Evolutionary conservation across 2,113 vertebrate species (phyloP).

Genomic region (zebrafish (Danio rerio)): DNA sequence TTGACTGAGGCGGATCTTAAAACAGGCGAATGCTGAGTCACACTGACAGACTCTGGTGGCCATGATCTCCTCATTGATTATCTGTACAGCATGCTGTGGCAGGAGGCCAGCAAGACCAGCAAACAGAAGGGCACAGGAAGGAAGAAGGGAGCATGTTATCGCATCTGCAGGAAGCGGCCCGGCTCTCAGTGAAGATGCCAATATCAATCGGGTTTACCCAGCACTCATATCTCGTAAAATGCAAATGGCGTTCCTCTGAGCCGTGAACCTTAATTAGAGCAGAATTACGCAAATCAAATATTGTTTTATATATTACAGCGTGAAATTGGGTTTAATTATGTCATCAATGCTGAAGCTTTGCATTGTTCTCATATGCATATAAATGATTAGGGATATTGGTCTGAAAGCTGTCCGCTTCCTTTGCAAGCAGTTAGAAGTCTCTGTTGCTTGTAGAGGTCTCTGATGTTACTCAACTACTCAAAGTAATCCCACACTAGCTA

Average conservation of each 20-base stretch:
- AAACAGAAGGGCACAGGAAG: constrained; percentile 39
- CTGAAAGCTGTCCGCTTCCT: constrained; percentile 35
- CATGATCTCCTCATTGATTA: constrained; percentile 57
- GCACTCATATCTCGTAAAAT: constrained; percentile 34
- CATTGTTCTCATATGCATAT: constrained; percentile 28
- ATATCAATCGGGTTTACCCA: constrained; percentile 44
- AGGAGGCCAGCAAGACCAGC: constrained; percentile 48
- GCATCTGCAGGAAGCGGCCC: constrained; percentile 31
- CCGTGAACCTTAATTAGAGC: constrained; percentile 39
- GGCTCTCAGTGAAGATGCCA: neutral
- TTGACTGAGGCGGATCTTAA: constrained; percentile 15
- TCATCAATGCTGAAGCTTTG: constrained; percentile 32
- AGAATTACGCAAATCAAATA: constrained; percentile 36
- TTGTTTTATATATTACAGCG: constrained; percentile 8
- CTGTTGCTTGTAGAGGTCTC: constrained; percentile 26
- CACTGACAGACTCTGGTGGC: constrained; percentile 38
- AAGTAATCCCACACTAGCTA: neutral
- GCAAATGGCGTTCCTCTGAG: constrained; percentile 35
- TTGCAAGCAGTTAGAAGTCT: neutral
- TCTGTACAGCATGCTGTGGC: constrained; percentile 45
- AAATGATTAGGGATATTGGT: constrained; percentile 26
- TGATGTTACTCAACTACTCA: constrained; percentile 8
- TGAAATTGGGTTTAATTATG: constrained; percentile 41
- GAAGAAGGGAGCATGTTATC: constrained; percentile 44
- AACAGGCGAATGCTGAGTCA: constrained; percentile 55